Conservation (phyloP, 1,140 invertebrate species). For the Dendroctonus valens region DNA sequence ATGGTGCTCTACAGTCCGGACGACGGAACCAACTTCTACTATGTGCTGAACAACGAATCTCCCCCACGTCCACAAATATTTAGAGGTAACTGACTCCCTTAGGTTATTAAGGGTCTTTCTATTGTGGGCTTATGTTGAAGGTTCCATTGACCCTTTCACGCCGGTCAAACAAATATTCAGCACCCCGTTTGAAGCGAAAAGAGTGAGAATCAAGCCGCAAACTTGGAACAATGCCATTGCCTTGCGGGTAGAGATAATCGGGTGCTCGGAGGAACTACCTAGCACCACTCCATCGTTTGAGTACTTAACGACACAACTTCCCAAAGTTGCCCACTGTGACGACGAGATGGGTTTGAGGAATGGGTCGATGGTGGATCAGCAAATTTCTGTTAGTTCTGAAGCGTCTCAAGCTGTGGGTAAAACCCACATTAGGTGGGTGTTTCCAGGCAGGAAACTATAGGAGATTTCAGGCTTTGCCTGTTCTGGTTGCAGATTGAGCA, state of each 20-base stretch:
- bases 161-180: slow-evolving; percentile 65
- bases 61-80: slow-evolving; percentile 58
- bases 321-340: slow-evolving; percentile 50
- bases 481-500: slow-evolving; percentile 46
- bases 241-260: slow-evolving; percentile 71
- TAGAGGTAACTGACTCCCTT: slow-evolving; percentile 6
- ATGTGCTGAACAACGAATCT: slow-evolving; percentile 36
- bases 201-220: slow-evolving; percentile 67
- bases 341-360: slow-evolving; percentile 67
- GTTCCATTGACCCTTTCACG: slow-evolving; percentile 62
- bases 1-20: slow-evolving; percentile 63
- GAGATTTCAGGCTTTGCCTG: too few relatives aligned
- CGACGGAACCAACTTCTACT: slow-evolving; percentile 33
- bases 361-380: slow-evolving; percentile 55
- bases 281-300: slow-evolving; percentile 38
- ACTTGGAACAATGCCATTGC: slow-evolving; percentile 76
- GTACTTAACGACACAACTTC: background rate
- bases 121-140: slow-evolving; percentile 49
- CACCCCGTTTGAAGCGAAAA: slow-evolving; percentile 68
- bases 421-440: slow-evolving; percentile 45
- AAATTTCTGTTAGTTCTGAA: slow-evolving; percentile 55
- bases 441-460: background rate
- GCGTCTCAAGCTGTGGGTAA: slow-evolving; percentile 41
- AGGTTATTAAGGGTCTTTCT: background rate
- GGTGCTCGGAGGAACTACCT: slow-evolving; percentile 57